Conservation (phyloP, 2,888 invertebrate species). For the Tanytarsus gracilentus region DNA sequence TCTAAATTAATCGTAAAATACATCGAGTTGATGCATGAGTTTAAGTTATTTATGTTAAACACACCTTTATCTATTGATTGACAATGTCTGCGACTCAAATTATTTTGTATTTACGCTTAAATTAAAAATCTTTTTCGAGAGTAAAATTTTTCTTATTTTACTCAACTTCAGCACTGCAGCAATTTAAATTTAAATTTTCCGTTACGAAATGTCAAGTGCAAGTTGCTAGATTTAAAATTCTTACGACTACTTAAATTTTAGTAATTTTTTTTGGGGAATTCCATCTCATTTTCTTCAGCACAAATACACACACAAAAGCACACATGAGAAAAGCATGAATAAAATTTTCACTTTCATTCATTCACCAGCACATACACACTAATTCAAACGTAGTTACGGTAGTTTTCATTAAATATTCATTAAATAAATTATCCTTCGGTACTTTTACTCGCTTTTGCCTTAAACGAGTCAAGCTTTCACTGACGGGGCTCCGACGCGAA, state of each 20-base stretch:
- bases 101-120: no score
- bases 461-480: conserved; percentile 21
- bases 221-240: neutral
- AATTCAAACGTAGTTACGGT: neutral
- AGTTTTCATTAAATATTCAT: conserved; percentile 21
- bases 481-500: conserved; percentile 1
- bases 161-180: no score
- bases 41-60: no score
- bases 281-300: neutral
- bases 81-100: no score
- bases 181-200: no score
- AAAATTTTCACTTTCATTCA: conserved; percentile 4
- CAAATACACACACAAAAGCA: neutral
- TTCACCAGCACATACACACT: neutral
- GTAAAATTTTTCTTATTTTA: no score
- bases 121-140: no score
- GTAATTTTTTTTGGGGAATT: neutral
- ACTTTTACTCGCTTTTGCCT: neutral
- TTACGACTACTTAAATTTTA: conserved; percentile 1
- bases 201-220: no score
- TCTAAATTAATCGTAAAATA: no score
- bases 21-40: no score
- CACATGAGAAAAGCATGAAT: neutral
- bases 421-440: conserved; percentile 24
- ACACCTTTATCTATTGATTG: no score